phyloP scores from a whole-genome alignment of 2,797 vertebrate species.

The Leptodactylus fallax region DNA sequence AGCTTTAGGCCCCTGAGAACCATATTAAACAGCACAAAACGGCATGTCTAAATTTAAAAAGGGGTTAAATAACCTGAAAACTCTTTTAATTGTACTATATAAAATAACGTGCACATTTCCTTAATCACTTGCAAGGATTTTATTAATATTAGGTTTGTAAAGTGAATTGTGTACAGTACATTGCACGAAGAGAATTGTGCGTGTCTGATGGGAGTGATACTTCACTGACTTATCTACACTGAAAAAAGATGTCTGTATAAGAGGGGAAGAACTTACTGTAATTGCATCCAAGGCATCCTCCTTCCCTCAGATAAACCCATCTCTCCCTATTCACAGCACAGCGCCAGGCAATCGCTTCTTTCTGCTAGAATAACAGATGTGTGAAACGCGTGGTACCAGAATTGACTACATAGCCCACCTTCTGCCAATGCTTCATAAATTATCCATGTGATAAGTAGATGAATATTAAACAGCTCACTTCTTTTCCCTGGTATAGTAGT shows the following conservation, averaged over 20 bases:
- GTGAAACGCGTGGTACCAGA: not conserved
- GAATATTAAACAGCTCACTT: conserved; percentile 33
- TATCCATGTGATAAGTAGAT: conserved; percentile 43
- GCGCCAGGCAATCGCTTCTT: not conserved
- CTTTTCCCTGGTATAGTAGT: not conserved
- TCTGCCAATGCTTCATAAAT: conserved; percentile 47
- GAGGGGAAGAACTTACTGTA: not conserved
- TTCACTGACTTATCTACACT: not conserved
- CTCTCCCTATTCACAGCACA: conserved; percentile 12
- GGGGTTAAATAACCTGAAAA: not conserved
- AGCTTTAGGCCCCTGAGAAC: too few relatives aligned
- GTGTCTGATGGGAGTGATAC: not conserved
- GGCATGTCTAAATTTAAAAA: not conserved
- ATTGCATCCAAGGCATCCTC: not conserved
- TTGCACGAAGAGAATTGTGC: not conserved
- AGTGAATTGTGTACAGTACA: not conserved
- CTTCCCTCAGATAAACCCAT: not conserved
- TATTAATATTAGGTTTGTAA: not conserved
- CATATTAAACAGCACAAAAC: too few relatives aligned
- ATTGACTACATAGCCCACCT: conserved; percentile 1
- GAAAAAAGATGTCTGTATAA: not conserved
- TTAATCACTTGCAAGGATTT: not conserved
- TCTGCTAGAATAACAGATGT: conserved; percentile 26
- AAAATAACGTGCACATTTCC: too few relatives aligned
- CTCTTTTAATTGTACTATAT: not conserved